phyloP scores from a whole-genome alignment of 2,113 vertebrate species.

The Calidris pygmaea region DNA sequence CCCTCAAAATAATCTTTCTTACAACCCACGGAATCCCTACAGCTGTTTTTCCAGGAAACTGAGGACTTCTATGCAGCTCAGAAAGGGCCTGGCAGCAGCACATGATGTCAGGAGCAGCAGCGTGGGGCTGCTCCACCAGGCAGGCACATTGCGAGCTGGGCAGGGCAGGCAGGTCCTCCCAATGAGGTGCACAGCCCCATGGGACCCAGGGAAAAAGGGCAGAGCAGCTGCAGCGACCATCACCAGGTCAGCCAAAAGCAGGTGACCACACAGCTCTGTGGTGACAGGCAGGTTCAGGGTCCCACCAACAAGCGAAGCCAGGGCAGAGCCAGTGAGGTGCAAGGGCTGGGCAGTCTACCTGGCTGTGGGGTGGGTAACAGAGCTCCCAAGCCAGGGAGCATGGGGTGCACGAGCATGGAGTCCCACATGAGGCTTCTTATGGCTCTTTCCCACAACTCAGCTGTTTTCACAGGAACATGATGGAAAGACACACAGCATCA shows the following conservation, averaged over 20 bases:
- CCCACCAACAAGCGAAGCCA: neutral
- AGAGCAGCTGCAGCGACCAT: neutral
- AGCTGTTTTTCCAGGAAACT: neutral
- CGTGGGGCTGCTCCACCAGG: neutral
- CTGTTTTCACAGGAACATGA: neutral
- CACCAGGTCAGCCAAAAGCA: neutral
- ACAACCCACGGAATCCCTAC: neutral
- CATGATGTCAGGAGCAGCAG: accelerated
- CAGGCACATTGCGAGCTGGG: neutral
- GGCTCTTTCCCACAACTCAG: neutral
- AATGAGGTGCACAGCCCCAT: too few relatives aligned
- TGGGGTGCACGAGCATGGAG: neutral
- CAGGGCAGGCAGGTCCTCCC: neutral
- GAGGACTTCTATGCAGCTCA: neutral
- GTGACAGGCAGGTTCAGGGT: neutral
- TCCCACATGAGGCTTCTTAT: neutral
- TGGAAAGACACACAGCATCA: neutral
- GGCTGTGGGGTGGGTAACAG: too few relatives aligned
- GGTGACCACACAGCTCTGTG: neutral
- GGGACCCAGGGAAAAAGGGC: neutral
- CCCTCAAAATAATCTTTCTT: neutral
- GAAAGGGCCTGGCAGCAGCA: neutral
- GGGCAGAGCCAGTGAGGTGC: neutral
- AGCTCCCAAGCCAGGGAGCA: neutral
- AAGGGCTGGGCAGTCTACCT: neutral